These are phyloP conservation scores for Drosophila sucinea DNA, from an alignment of 1,140 invertebrate species.

Conservation along the genomic window DNA sequence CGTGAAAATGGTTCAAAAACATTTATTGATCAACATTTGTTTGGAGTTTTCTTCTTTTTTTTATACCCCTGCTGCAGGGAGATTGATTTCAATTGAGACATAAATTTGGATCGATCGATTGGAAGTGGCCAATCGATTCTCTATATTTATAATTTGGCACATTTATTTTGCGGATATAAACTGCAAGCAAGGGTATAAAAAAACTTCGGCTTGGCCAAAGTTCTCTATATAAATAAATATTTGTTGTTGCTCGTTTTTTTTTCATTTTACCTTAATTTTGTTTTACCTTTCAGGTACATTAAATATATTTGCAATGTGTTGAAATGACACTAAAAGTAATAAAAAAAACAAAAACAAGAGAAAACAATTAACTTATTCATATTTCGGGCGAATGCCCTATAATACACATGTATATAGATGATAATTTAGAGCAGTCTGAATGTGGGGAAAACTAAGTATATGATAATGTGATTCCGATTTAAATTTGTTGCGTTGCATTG, in stretches of 20 bases:
- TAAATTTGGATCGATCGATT: too few relatives aligned
- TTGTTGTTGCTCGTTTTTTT: neutral
- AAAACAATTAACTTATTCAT: neutral
- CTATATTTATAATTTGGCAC: too few relatives aligned
- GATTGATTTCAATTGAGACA: too few relatives aligned
- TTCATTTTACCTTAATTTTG: neutral
- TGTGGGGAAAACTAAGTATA: neutral
- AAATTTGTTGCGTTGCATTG: neutral
- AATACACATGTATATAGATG: neutral
- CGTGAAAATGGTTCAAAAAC: too few relatives aligned
- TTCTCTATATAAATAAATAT: neutral
- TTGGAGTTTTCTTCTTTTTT: too few relatives aligned
- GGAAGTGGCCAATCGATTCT: too few relatives aligned
- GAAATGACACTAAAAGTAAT: neutral
- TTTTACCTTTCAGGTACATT: slow-evolving; percentile 9
- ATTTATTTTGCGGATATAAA: too few relatives aligned
- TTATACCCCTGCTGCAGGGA: too few relatives aligned
- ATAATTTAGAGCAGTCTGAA: slow-evolving; percentile 1
- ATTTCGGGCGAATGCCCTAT: neutral
- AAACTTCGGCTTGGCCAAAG: neutral
- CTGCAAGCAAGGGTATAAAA: neutral
- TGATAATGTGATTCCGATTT: neutral
- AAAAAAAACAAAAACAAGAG: neutral
- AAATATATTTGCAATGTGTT: neutral
- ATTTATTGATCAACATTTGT: too few relatives aligned